Evolutionary conservation across 2,113 vertebrate species (phyloP), one percentile per base, ranked within the genome.

Genomic region (Pelusios castaneus): DNA sequence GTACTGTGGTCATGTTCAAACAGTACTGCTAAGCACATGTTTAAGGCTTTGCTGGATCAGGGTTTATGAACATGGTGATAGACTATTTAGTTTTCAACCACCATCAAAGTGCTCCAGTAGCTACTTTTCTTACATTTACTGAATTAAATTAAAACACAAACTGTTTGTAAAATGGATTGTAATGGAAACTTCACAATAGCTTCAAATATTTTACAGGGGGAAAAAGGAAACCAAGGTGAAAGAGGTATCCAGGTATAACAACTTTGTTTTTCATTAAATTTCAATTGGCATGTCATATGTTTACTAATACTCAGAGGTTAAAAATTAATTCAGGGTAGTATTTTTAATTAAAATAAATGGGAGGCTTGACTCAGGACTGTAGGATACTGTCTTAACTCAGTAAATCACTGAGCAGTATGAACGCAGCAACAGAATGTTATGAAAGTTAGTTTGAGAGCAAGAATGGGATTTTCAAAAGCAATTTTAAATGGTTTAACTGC

Each of bases 211-310:
- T 98, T 97, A 87, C 95, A 99, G 98, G 98, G 98, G 5, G 98
- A 98, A 86, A 98, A 97, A 97, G 98, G 98, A 97, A 97, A 87
- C 87, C 94, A 92, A 94, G 98, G 98, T 91, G 98, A 98, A 97
- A 97, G 73, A 93, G 98, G 98, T 34, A 94, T 90, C 84, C 98
- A 98, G 98, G 98, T 99, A 98, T 54, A 75, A 78, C 49, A 77
- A 34, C 16, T 91, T 91, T 77, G 11, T 88, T 92, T 73, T 77
- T 94, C 70, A 49, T 24, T 3, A 41, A 43, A 84, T 80, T 63
- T 84, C 1, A 49, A 73, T n/a, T 34, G 45, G 1, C 55, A 85
- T 80, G 54, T 19, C 19, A 38, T 43, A 80, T 49, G 41, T 5
- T 27, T 78, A 14, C 43, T 82, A 63, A 54, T 82, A 81, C 22